Evolutionary conservation across 2,797 vertebrate genomes (phyloP).

Genomic region (Lagorchestes hirsutus): DNA sequence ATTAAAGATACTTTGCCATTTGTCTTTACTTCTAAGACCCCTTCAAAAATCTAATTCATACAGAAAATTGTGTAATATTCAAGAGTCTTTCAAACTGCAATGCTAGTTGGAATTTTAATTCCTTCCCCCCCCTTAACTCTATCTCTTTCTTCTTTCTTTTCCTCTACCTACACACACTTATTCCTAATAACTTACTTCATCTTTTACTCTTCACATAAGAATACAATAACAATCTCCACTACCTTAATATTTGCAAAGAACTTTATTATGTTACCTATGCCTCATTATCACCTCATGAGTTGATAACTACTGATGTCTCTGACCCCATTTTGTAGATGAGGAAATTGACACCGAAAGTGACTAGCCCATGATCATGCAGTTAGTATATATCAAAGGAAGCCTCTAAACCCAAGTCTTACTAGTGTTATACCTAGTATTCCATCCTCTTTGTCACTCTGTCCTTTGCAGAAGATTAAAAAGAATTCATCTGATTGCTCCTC

Average conservation of each 20-base stretch:
- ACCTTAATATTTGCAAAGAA: not conserved
- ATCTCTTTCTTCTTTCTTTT: not conserved
- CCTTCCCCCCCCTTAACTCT: not conserved
- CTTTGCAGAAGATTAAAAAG: not conserved
- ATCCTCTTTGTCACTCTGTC: not conserved
- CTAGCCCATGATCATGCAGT: not conserved
- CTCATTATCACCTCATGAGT: not conserved
- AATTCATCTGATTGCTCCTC: not conserved
- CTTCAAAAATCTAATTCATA: not conserved
- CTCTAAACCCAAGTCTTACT: not conserved
- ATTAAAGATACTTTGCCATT: not conserved
- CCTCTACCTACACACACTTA: not conserved
- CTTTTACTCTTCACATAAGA: not conserved
- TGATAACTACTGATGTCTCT: not conserved
- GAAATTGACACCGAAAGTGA: not conserved
- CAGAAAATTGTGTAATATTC: slow-evolving; percentile 11
- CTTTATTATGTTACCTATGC: not conserved
- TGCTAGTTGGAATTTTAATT: slow-evolving; percentile 14
- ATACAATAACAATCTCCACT: not conserved
- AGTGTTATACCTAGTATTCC: not conserved
- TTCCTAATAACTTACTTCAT: not conserved
- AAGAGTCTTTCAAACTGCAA: not conserved
- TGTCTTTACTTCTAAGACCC: not conserved
- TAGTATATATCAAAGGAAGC: not conserved
- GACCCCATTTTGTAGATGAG: not conserved